Evolutionary conservation across 2,888 invertebrate genomes (phyloP).

Genomic region (Ferdinandea cuprea): DNA sequence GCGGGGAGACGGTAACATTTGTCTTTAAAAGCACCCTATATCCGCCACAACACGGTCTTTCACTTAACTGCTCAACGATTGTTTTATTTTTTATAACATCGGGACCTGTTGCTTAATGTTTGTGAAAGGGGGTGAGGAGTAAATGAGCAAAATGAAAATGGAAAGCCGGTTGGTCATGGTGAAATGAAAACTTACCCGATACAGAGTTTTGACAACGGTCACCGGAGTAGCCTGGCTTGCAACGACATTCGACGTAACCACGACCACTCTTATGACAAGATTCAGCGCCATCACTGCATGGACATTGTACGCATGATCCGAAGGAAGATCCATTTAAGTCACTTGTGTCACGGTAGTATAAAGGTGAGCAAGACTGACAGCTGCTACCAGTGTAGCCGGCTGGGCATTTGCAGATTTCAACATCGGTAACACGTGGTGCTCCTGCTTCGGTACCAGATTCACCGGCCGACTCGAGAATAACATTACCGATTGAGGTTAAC

Average conservation of each 20-base stretch:
- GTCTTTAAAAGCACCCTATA: conserved; percentile 40
- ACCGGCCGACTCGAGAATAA: conserved; percentile 92
- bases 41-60: conserved; percentile 51
- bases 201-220: conserved; percentile 85
- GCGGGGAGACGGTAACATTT: conserved; percentile 37
- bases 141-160: conserved; percentile 42
- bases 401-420: conserved; percentile 95
- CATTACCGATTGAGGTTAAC: conserved; percentile 88
- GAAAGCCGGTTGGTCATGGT: not conserved
- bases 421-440: conserved; percentile 87
- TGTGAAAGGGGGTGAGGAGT: conserved; percentile 26
- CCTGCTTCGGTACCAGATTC: conserved; percentile 84
- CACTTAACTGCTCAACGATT: conserved; percentile 34
- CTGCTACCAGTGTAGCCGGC: conserved; percentile 91
- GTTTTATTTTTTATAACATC: conserved; percentile 7
- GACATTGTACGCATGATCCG: conserved; percentile 86
- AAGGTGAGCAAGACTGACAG: conserved; percentile 90
- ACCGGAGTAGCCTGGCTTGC: conserved; percentile 88
- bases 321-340: conserved; percentile 80
- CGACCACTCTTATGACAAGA: conserved; percentile 86
- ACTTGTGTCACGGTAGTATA: conserved; percentile 88
- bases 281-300: conserved; percentile 88
- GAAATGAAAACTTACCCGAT: conserved; percentile 83
- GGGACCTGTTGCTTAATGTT: conserved; percentile 12
- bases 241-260: conserved; percentile 87